A percentile compares a stretch with the other conserved stretches of the same genome.
phyloP scores from a whole-genome alignment of 1,140 invertebrate genomes.

The Hesperophylax magnus region DNA sequence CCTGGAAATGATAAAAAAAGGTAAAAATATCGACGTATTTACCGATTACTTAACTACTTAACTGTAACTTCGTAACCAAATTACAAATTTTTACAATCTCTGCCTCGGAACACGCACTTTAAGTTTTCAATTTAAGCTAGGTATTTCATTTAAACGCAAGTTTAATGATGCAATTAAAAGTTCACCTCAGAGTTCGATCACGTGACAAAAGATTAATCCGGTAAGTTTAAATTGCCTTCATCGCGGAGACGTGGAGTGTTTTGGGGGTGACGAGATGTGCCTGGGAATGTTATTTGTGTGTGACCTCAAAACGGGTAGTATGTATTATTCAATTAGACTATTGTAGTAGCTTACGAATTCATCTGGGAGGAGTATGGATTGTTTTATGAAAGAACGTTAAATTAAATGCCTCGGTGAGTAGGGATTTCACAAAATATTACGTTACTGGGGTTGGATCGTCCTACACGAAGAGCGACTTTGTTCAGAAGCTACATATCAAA shows the following conservation, averaged over 20 bases:
- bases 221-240: conserved; percentile 53
- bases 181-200: conserved; percentile 48
- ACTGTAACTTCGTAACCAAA: too few relatives aligned
- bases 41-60: too few relatives aligned
- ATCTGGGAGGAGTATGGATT: background rate
- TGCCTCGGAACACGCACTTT: too few relatives aligned
- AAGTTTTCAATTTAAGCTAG: background rate
- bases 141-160: conserved; percentile 49
- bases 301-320: background rate
- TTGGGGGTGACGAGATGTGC: background rate
- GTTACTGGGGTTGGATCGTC: background rate
- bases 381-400: background rate
- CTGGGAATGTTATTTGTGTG: background rate
- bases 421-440: background rate
- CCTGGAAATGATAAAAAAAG: too few relatives aligned
- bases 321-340: background rate
- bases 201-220: conserved; percentile 57
- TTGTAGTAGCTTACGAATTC: background rate
- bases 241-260: background rate
- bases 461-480: too few relatives aligned
- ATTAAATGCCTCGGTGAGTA: background rate
- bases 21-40: too few relatives aligned
- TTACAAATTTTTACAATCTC: too few relatives aligned
- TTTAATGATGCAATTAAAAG: conserved; percentile 57
- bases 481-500: too few relatives aligned